Evolutionary conservation across 2,113 vertebrate genomes (phyloP).

Genomic region (Ptilonorhynchus violaceus): DNA sequence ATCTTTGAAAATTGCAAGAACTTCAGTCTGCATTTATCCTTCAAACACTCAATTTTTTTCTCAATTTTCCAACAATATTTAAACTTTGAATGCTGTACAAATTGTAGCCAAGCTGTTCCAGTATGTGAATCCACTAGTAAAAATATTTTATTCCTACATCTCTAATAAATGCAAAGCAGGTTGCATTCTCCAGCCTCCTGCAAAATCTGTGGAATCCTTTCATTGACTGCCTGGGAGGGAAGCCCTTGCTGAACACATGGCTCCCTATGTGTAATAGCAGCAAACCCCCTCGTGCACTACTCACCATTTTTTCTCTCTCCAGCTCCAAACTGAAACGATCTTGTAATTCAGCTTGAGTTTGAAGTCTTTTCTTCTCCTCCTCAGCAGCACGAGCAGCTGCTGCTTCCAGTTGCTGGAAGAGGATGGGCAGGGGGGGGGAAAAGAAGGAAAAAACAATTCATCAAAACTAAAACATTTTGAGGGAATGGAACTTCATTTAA

Average conservation of each 20-base stretch:
- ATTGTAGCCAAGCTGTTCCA: neutral
- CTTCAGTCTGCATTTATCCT: neutral
- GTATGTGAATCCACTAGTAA: neutral
- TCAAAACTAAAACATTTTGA: neutral
- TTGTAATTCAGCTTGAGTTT: slow-evolving; percentile 91
- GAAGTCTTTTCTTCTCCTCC: slow-evolving; percentile 87
- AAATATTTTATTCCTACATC: neutral
- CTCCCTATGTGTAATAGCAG: neutral
- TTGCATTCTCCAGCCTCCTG: neutral
- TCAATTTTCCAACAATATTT: neutral
- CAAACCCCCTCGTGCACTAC: neutral
- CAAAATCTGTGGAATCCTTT: neutral
- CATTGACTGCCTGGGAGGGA: neutral
- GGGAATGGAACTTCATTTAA: neutral
- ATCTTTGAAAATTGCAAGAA: neutral
- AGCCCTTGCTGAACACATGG: neutral
- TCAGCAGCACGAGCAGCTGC: slow-evolving; percentile 84
- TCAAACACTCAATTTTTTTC: neutral
- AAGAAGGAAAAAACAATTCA: neutral
- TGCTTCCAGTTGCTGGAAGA: slow-evolving; percentile 87
- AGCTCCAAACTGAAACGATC: slow-evolving; percentile 88
- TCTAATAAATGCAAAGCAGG: neutral
- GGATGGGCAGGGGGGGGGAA: neutral
- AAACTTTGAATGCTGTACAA: neutral
- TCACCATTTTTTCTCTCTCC: slow-evolving; percentile 91